Conservation (phyloP, 2,888 invertebrate species). For the Parthenolecanium corni region DNA sequence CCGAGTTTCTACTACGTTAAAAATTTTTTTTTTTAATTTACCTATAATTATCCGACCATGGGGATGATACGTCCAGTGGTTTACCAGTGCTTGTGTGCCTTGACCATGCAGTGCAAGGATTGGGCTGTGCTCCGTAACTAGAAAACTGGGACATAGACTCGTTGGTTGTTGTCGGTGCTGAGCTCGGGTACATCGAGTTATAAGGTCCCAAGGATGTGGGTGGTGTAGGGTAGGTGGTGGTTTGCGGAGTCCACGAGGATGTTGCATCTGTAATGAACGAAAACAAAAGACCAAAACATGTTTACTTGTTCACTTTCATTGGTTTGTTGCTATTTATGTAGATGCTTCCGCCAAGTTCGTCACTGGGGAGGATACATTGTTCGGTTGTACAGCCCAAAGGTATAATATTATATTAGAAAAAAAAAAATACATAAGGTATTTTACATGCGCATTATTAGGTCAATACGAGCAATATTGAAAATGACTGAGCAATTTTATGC, state of each 20-base stretch:
- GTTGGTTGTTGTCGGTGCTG: not conserved
- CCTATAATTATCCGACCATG: slow-evolving; percentile 35
- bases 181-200: slow-evolving; percentile 16
- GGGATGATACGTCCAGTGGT: slow-evolving; percentile 31
- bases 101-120: slow-evolving; percentile 27
- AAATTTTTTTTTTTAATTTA: too few species aligned
- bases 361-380: slow-evolving; percentile 4
- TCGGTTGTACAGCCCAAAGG: slow-evolving; percentile 16
- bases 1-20: too few species aligned
- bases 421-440: slow-evolving; percentile 9
- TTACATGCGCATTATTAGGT: slow-evolving; percentile 16
- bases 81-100: slow-evolving; percentile 31
- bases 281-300: not conserved
- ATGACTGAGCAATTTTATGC: slow-evolving; percentile 15
- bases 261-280: slow-evolving; percentile 31
- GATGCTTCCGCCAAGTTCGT: not conserved
- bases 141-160: slow-evolving; percentile 7
- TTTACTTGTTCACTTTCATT: not conserved
- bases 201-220: slow-evolving; percentile 17
- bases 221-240: slow-evolving; percentile 31
- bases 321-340: too few species aligned
- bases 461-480: slow-evolving; percentile 4
- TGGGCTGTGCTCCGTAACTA: slow-evolving; percentile 16
- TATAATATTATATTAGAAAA: slow-evolving; percentile 7
- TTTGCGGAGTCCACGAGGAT: slow-evolving; percentile 34